Conservation (phyloP, 2,113 vertebrate species). For the Emydocephalus ijimae region DNA sequence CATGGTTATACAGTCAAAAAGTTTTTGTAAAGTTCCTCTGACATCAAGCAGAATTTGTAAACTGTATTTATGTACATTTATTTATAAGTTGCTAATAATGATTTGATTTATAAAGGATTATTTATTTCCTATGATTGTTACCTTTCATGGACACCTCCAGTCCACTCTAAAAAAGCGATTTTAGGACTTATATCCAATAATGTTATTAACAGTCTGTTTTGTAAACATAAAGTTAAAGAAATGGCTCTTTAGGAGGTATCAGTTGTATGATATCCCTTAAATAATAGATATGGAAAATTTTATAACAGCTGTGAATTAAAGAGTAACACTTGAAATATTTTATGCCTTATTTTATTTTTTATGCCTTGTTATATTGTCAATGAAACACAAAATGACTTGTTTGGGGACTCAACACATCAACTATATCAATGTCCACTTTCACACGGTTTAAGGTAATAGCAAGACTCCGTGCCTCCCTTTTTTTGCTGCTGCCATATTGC, state of each 20-base stretch:
- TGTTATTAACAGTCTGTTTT: constrained; percentile 35
- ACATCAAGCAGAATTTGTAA: constrained; percentile 57
- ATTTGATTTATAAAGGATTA: constrained; percentile 73
- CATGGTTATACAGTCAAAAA: background rate
- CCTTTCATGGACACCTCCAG: constrained; percentile 39
- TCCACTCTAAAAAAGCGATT: constrained; percentile 13
- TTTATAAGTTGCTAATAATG: constrained; percentile 64
- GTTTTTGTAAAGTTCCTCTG: background rate
- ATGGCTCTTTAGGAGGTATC: constrained; percentile 52
- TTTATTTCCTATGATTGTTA: constrained; percentile 62
- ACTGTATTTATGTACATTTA: constrained; percentile 64
- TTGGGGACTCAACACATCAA: no score
- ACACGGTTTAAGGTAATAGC: background rate
- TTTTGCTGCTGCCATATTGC: background rate
- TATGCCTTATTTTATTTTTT: background rate
- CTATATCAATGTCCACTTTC: background rate
- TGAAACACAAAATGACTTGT: background rate
- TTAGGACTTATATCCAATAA: constrained; percentile 20
- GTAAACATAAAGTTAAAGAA: constrained; percentile 66
- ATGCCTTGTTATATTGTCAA: background rate
- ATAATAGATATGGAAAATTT: constrained; percentile 66
- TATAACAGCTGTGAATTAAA: constrained; percentile 68
- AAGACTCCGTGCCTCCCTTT: background rate
- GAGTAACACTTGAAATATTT: constrained; percentile 54
- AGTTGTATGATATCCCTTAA: constrained; percentile 77